Evolutionary conservation across 2,797 vertebrate species (phyloP).

Genomic region (Sebastes kiyomatsui): DNA sequence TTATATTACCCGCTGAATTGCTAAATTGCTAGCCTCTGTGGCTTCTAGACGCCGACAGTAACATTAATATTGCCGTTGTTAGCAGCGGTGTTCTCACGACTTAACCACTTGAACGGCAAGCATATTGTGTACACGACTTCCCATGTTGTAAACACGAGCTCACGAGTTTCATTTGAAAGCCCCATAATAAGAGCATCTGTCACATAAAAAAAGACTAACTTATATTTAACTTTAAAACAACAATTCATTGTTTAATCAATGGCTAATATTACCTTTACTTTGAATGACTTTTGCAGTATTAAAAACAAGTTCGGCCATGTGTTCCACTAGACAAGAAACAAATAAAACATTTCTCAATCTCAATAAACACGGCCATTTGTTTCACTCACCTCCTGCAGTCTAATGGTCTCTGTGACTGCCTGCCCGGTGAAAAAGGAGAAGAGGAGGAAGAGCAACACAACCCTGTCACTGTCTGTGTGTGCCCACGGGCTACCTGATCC

Average conservation of each 20-base stretch:
- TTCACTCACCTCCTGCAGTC: conserved; percentile 73
- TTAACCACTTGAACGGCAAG: no score
- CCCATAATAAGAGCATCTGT: not conserved
- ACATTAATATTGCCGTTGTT: no score
- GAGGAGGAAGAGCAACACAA: conserved; percentile 56
- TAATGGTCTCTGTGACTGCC: conserved; percentile 33
- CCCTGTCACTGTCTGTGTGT: conserved; percentile 50
- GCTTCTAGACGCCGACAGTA: no score
- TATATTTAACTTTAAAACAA: conserved; percentile 5
- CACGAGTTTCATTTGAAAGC: no score
- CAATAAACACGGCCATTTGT: conserved; percentile 32
- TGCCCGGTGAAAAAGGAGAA: conserved; percentile 61
- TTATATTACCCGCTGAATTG: no score
- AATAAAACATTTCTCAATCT: not conserved
- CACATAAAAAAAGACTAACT: not conserved
- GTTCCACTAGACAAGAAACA: not conserved
- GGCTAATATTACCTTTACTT: not conserved
- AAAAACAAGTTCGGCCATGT: conserved; percentile 12
- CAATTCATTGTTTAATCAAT: not conserved
- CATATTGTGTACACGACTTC: no score
- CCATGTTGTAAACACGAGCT: no score
- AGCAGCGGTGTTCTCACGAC: no score
- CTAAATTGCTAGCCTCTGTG: no score
- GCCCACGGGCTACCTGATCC: conserved; percentile 73
- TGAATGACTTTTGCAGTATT: not conserved